Evolutionary conservation across 2,113 vertebrate species (phyloP).

Genomic region (Rhadina sibilatrix): DNA sequence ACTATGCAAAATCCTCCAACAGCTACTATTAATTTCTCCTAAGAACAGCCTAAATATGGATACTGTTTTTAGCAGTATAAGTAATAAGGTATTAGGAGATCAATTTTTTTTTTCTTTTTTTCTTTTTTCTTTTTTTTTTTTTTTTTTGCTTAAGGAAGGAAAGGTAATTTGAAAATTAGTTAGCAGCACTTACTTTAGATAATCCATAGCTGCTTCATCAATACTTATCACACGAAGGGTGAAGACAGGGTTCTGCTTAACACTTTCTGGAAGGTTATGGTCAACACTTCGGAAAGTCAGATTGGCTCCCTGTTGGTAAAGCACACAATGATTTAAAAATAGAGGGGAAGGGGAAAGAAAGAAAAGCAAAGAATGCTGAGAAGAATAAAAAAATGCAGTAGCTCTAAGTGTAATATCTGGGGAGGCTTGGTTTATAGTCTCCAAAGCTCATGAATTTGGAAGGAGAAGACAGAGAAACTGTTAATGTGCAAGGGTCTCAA

Average conservation of each 20-base stretch:
- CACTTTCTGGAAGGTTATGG: constrained; percentile 76
- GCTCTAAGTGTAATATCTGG: not conserved
- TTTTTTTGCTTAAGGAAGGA: not conserved
- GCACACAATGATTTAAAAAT: not conserved
- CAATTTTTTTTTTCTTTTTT: not conserved
- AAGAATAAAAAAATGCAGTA: not conserved
- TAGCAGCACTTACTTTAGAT: constrained; percentile 72
- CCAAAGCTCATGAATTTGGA: not conserved
- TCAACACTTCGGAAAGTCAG: constrained; percentile 76
- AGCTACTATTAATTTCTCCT: not conserved
- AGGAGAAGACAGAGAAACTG: not conserved
- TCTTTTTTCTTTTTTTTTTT: not conserved
- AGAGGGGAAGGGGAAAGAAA: not conserved
- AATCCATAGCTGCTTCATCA: constrained; percentile 72
- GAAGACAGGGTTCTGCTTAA: constrained; percentile 72
- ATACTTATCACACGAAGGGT: constrained; percentile 74
- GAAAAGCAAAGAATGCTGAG: not conserved
- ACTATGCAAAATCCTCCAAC: not conserved
- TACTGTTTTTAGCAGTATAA: not conserved
- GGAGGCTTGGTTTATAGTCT: not conserved
- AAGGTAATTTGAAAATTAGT: not conserved
- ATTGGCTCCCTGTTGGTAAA: constrained; percentile 75
- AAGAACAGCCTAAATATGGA: not conserved
- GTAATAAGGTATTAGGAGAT: not conserved
- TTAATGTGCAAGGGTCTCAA: not conserved